Conservation (phyloP, 1,140 invertebrate genomes). For the Drosophila funebris region DNA sequence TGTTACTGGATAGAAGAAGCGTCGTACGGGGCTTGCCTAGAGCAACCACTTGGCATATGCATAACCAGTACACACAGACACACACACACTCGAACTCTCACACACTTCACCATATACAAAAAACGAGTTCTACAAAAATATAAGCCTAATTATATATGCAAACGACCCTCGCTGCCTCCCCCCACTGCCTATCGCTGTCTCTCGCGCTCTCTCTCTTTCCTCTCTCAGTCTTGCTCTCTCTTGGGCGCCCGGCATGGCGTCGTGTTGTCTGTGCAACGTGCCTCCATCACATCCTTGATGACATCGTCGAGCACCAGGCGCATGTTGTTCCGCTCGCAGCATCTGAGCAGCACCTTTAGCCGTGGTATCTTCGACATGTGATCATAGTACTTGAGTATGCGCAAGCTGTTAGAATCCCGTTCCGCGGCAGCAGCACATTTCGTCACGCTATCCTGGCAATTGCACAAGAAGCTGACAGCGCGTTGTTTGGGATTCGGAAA, state of each 20-base stretch:
- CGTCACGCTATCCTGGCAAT: conserved; percentile 2
- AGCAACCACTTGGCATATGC: background rate
- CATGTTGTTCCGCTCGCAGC: conserved; percentile 30
- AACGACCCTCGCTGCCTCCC: background rate
- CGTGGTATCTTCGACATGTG: conserved; percentile 55
- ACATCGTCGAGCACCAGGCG: conserved; percentile 51
- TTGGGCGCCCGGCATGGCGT: conserved; percentile 16
- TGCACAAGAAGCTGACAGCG: conserved; percentile 57
- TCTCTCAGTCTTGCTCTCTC: background rate
- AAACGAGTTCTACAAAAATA: conserved; percentile 56
- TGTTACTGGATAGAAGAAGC: background rate
- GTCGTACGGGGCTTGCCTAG: background rate
- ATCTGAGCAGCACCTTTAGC: conserved; percentile 41
- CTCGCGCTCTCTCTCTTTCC: background rate
- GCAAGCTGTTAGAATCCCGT: conserved; percentile 4
- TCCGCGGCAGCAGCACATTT: conserved; percentile 29
- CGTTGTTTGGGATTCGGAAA: conserved; percentile 17
- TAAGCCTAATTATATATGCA: conserved; percentile 26
- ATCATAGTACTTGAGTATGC: conserved; percentile 61
- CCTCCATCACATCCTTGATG: conserved; percentile 42
- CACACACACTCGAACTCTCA: background rate
- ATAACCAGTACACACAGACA: background rate
- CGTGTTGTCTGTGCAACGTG: conserved; percentile 23
- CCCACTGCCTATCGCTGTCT: conserved; percentile 3
- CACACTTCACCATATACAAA: background rate